Evolutionary conservation across 2,797 vertebrate species (phyloP).

Genomic region (Danio jaintianensis): DNA sequence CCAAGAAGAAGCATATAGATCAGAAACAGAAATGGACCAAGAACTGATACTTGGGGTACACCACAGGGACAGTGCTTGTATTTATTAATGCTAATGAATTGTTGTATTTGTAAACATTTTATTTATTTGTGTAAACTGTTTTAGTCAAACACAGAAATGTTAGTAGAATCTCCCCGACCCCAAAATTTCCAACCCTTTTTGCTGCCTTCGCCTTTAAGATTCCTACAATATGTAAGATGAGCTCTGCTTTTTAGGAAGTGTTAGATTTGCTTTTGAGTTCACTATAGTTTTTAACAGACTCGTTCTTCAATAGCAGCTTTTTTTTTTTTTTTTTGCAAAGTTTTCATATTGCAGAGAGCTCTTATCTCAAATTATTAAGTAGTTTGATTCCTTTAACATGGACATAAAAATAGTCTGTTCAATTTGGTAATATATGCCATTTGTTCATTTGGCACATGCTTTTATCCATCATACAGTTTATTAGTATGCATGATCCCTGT

Average conservation of each 20-base stretch:
- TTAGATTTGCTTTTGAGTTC: neutral
- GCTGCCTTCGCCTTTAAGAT: neutral
- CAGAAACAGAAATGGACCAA: too few relatives aligned
- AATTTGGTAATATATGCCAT: neutral
- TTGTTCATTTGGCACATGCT: neutral
- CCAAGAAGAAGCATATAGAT: too few relatives aligned
- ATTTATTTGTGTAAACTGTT: too few relatives aligned
- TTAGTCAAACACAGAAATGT: too few relatives aligned
- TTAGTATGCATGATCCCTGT: neutral
- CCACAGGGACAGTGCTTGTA: too few relatives aligned
- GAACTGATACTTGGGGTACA: too few relatives aligned
- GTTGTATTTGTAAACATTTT: too few relatives aligned
- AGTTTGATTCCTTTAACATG: neutral
- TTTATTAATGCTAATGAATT: too few relatives aligned
- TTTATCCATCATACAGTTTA: neutral
- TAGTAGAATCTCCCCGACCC: too few relatives aligned
- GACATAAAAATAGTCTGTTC: neutral
- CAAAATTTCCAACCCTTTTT: neutral
- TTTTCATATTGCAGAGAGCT: neutral
- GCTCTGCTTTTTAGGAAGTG: neutral
- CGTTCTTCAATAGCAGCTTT: neutral
- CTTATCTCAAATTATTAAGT: neutral
- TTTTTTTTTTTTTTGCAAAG: neutral
- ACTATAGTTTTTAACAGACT: slow-evolving; percentile 14
- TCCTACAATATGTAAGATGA: neutral